Percentiles rank a stretch among this genome's conserved stretches.
These are phyloP conservation scores for Brachionus asplanchnoidis DNA, from an alignment of 1,140 invertebrate species.

Conservation along the genomic window DNA sequence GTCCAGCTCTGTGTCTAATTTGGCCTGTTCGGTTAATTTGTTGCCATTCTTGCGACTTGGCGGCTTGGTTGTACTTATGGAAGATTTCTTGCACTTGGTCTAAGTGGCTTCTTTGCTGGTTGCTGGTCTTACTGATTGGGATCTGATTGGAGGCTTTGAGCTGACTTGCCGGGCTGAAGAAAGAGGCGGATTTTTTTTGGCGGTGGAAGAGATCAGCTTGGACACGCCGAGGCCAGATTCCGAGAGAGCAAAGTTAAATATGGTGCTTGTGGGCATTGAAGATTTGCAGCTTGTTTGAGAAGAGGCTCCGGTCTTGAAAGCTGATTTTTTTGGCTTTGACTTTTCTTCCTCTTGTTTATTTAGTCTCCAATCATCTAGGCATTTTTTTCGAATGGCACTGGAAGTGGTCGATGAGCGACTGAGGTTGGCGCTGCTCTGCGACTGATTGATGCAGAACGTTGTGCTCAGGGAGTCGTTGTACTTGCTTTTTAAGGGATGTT, in stretches of 20 bases:
- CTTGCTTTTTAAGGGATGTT: not conserved
- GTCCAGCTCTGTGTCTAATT: not conserved
- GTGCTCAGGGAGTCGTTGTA: not conserved
- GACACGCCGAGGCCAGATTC: not conserved
- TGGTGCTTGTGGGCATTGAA: not conserved
- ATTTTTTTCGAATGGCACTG: not conserved
- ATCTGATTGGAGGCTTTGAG: not conserved
- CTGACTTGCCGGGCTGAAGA: not conserved
- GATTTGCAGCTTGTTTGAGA: not conserved
- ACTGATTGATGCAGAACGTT: not conserved
- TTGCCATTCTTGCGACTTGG: not conserved
- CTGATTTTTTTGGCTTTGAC: not conserved
- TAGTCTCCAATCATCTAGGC: not conserved
- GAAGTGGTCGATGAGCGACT: not conserved
- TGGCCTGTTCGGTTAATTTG: not conserved
- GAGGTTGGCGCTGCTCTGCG: not conserved
- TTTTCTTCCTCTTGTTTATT: conserved; percentile 22
- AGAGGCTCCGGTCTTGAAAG: not conserved
- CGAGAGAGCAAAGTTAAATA: not conserved
- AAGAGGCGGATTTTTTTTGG: not conserved
- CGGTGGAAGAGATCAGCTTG: not conserved
- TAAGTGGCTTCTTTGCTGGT: not conserved
- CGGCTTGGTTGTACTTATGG: not conserved
- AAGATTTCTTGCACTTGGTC: not conserved
- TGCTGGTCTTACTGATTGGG: not conserved